Evolutionary conservation across 1,140 invertebrate species (phyloP), one percentile per base, ranked within the genome.

Genomic region (Bombus superbus): DNA sequence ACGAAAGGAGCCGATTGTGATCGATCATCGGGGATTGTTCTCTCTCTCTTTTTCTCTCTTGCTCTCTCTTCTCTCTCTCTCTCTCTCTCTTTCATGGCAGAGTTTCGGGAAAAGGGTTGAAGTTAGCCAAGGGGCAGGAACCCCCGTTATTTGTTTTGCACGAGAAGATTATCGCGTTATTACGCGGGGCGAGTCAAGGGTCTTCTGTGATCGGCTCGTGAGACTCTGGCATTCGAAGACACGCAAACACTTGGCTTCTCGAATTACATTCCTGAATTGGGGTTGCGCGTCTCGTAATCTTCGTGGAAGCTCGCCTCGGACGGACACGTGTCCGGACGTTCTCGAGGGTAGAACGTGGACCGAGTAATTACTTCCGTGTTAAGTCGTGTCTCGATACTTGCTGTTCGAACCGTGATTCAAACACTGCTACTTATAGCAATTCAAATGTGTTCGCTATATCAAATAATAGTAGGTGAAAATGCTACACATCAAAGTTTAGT

Each of bases 131-230:
- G 62, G 75, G 81, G 57, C 66, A 80, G 42, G 74, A 62, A 53
- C 64, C 53, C 85, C 80, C 73, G 87, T 90, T 93, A 92, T 93
- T 93, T 93, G 92, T 93, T 93, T 92, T 92, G 85, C 91, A 88
- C 92, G 89, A 92, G 88, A 91, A 92, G 93, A 93, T 93, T 93
- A 93, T 92, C 90, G 89, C 89, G 91, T 93, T 92, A 93, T 93
- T 93, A 92, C 90, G 90, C 86, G 79, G 81, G 77, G 53, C 89
- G 85, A 92, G 90, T 92, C 91, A 90, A 92, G 91, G 91, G 90
- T 91, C 83, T 32, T 25, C 75, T 77, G 75, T 79, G 42, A 73
- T 73, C 74, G 71, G 74, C 22, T 40, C 76, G 32, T 75, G 62
- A 73, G 81, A 73, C 75, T 86, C 75, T 15, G n/a, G 8, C 32